phyloP scores from a whole-genome alignment of 2,113 vertebrate species.

The Silurus glanis region DNA sequence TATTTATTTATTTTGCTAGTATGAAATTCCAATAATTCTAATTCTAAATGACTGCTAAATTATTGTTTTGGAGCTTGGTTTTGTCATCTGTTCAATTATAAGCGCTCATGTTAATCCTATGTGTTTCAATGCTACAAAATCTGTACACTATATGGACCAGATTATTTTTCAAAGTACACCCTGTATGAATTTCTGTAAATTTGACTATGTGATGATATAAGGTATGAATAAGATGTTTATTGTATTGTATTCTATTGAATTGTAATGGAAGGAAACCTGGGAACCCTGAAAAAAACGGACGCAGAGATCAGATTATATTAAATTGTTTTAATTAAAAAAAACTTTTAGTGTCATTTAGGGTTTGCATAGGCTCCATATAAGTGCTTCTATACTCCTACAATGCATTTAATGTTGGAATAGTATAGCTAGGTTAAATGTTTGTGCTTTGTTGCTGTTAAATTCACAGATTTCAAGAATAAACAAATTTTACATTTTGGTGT shows the following conservation, averaged over 20 bases:
- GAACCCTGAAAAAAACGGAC: neutral
- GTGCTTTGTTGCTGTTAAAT: neutral
- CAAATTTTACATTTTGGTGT: neutral
- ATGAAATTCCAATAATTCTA: neutral
- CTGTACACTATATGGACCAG: neutral
- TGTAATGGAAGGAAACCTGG: neutral
- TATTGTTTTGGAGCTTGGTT: neutral
- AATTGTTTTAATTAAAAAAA: neutral
- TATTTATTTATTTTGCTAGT: neutral
- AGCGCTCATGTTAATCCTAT: neutral
- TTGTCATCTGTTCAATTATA: neutral
- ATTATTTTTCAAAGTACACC: neutral
- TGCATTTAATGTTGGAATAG: neutral
- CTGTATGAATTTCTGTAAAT: neutral
- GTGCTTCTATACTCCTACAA: neutral
- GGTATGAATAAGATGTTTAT: neutral
- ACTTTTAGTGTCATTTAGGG: neutral
- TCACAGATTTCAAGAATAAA: neutral
- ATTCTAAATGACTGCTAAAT: neutral
- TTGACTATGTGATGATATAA: neutral
- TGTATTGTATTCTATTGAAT: too few species aligned
- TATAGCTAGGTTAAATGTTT: neutral
- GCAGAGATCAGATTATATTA: neutral
- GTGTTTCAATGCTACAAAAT: neutral
- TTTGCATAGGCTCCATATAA: neutral